Evolutionary conservation across 2,888 invertebrate genomes (phyloP).

Genomic region (Mythimna impura): DNA sequence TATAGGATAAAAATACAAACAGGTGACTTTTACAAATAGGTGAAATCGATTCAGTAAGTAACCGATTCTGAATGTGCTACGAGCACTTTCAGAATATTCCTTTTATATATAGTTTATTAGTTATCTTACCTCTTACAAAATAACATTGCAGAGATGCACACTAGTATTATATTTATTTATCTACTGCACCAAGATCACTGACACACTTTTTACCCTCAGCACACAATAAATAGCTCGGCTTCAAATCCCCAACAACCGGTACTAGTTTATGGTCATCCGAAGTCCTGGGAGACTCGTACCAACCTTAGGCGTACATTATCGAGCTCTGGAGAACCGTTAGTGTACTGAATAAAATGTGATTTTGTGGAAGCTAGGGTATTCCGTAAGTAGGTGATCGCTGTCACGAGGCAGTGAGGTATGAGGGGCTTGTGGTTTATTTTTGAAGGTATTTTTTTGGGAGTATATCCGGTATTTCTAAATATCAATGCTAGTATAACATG

Average conservation of each 20-base stretch:
- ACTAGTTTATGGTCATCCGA: conserved; percentile 61
- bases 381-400: conserved; percentile 41
- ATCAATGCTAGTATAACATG: background rate
- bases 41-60: too few species aligned
- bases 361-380: conserved; percentile 38
- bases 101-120: too few species aligned
- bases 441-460: background rate
- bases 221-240: conserved; percentile 46
- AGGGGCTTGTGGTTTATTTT: conserved; percentile 4
- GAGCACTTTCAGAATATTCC: too few species aligned
- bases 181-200: conserved; percentile 18
- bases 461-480: background rate
- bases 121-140: too few species aligned
- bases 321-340: conserved; percentile 50
- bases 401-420: conserved; percentile 20
- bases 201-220: conserved; percentile 46
- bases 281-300: conserved; percentile 59
- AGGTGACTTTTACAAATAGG: too few species aligned
- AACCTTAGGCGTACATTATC: conserved; percentile 58
- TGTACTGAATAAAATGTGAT: conserved; percentile 60
- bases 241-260: conserved; percentile 53
- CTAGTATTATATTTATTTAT: background rate
- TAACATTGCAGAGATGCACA: too few species aligned
- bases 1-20: too few species aligned
- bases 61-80: too few species aligned